Percentiles rank a stretch among this genome's conserved stretches.
phyloP scores from a whole-genome alignment of 2,888 invertebrate species.

The Macrosiphum euphorbiae region DNA sequence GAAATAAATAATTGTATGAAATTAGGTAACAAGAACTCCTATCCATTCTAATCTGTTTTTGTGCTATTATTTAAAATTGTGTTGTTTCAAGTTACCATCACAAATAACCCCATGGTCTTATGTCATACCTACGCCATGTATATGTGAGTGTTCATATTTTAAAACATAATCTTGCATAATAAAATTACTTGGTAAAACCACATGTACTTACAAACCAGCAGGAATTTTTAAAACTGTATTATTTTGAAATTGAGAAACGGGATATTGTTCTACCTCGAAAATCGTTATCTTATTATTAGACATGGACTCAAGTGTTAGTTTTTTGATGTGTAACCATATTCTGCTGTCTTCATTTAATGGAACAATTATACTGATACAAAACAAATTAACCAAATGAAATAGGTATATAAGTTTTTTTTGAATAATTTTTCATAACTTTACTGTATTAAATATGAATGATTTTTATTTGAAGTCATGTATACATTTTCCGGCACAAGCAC shows the following conservation, averaged over 20 bases:
- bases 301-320: not conserved
- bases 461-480: not conserved
- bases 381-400: not conserved
- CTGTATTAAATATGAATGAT: constrained; percentile 1
- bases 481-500: constrained; percentile 16
- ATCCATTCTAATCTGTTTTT: not conserved
- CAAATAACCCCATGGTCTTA: too few species aligned
- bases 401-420: not conserved
- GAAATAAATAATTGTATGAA: not conserved
- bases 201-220: constrained; percentile 20
- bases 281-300: not conserved
- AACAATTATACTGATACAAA: constrained; percentile 26
- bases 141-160: too few species aligned
- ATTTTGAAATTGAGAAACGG: not conserved
- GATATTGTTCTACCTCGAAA: not conserved
- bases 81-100: not conserved
- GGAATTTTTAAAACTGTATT: not conserved
- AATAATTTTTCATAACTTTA: not conserved
- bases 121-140: too few species aligned
- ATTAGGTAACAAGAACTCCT: not conserved
- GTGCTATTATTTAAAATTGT: not conserved
- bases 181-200: too few species aligned
- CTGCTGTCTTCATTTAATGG: not conserved
- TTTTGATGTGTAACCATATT: constrained; percentile 13
- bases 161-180: too few species aligned